Evolutionary conservation across 2,113 vertebrate species (phyloP).

Genomic region (Halcyon malimbica): DNA sequence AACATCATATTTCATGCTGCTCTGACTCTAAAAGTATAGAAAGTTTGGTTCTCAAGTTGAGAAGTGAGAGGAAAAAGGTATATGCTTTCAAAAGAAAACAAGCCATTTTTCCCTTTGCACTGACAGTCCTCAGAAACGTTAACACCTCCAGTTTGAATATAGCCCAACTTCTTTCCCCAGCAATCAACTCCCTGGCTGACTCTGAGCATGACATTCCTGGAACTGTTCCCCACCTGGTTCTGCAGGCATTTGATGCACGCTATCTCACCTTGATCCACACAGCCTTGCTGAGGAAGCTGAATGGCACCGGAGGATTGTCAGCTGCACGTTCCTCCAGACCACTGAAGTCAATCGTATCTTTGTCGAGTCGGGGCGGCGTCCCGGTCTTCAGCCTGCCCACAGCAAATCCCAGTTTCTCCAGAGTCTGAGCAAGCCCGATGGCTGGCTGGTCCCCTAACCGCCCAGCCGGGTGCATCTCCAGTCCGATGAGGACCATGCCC

Average conservation of each 20-base stretch:
- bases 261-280: slow-evolving; percentile 82
- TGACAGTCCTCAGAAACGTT: accelerated
- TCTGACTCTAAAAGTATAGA: background rate
- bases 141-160: background rate
- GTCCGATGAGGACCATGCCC: slow-evolving; percentile 85
- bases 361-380: slow-evolving; percentile 89
- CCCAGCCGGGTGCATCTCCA: slow-evolving; percentile 83
- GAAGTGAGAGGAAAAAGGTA: background rate
- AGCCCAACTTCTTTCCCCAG: background rate
- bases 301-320: slow-evolving; percentile 84
- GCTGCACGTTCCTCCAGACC: slow-evolving; percentile 72
- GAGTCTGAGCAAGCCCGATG: slow-evolving; percentile 82
- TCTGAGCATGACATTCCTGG: accelerated
- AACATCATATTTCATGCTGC: background rate
- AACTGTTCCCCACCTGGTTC: accelerated
- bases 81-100: background rate
- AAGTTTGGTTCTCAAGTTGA: background rate
- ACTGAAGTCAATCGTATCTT: slow-evolving; percentile 84
- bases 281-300: slow-evolving; percentile 89
- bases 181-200: background rate
- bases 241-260: accelerated
- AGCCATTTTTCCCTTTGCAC: background rate
- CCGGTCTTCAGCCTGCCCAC: slow-evolving; percentile 91
- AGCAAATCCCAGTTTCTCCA: slow-evolving; percentile 86
- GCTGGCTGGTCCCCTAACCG: slow-evolving; percentile 91